Base-by-base conservation (phyloP, 64 coral and sea anemone genomes). In the Porites lutea region DNA sequence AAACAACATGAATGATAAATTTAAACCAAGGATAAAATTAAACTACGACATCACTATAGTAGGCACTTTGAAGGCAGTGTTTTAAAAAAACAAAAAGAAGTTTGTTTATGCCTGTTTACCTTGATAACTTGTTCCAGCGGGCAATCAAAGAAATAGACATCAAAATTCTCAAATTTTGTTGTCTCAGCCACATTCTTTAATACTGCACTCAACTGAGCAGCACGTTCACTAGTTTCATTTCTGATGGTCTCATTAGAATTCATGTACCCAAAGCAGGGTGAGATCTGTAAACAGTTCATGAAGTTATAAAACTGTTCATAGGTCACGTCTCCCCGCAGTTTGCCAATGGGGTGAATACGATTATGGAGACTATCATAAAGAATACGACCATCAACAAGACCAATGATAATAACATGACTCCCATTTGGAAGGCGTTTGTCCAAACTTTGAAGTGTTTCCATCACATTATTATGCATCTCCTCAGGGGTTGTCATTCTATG, bases 301-400 rank as follows among this genome's bases (percentile, higher is more conserved):
- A 96, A 99, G 82, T 96, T 88, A 78, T 99, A 99, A 86, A 99
- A 79, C 48, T 81, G 72, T 75, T 89, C 87, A 63, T 99, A 99
- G 0, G 97, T 99, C 8, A 96, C 97, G 68, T 99, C 97, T 18
- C 79, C 69, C 50, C 92, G 89, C 14, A 99, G 77, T 10, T 72
- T 91, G 19, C 97, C 97, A 82, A 99, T 99, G 3, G 97, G 97
- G 72, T 99, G 97, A 68, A 94, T 96, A 3, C 88, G 87, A 67
- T 91, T 96, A 75, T 99, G 97, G 48, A 99, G 75, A 14, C 79
- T 91, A 43, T 99, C 74, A 59, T 87, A 99, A 47, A 99, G 84
- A 52, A 99, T 43, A 0, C 97, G 83, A 0, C 97, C 97, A 92
- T 99, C 97, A 2, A 86, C 92, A 21, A 99, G 74, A 11, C 97